Conservation (phyloP, 2,113 vertebrate genomes). For the Theropithecus gelada region DNA sequence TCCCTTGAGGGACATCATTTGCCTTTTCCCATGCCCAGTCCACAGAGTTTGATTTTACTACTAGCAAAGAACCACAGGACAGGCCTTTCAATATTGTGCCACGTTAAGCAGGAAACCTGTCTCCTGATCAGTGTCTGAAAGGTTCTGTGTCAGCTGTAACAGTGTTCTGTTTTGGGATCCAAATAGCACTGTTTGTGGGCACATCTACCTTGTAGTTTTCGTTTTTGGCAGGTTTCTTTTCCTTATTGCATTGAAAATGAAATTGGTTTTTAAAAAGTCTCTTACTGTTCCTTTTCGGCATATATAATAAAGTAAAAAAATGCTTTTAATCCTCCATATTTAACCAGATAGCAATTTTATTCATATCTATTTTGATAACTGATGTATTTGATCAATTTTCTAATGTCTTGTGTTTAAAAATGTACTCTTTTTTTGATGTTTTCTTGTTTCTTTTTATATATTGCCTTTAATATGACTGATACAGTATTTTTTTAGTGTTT, state of each 20-base stretch:
- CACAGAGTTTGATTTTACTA: constrained; percentile 40
- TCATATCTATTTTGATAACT: not conserved
- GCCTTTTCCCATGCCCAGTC: constrained; percentile 37
- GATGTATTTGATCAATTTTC: not conserved
- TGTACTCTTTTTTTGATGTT: not conserved
- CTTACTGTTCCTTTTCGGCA: not conserved
- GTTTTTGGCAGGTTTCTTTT: not conserved
- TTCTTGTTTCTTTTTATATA: not conserved
- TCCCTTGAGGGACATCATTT: constrained; percentile 34
- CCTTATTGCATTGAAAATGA: not conserved
- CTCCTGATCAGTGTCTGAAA: not conserved
- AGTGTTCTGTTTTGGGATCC: not conserved
- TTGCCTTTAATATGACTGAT: not conserved
- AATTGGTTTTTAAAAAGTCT: not conserved
- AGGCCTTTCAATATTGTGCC: not conserved
- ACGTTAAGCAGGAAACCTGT: not conserved
- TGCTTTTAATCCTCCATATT: not conserved
- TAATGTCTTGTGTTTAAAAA: not conserved
- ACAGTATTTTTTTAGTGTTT: not conserved
- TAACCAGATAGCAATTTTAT: not conserved
- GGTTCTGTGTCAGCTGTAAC: not conserved
- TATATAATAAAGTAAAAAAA: not conserved
- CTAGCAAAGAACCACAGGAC: not conserved
- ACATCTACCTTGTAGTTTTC: not conserved
- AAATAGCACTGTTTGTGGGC: not conserved